Evolutionary conservation across 2,797 vertebrate species (phyloP), one percentile per base, ranked within the genome.

Genomic region (Distichodus sexfasciatus): DNA sequence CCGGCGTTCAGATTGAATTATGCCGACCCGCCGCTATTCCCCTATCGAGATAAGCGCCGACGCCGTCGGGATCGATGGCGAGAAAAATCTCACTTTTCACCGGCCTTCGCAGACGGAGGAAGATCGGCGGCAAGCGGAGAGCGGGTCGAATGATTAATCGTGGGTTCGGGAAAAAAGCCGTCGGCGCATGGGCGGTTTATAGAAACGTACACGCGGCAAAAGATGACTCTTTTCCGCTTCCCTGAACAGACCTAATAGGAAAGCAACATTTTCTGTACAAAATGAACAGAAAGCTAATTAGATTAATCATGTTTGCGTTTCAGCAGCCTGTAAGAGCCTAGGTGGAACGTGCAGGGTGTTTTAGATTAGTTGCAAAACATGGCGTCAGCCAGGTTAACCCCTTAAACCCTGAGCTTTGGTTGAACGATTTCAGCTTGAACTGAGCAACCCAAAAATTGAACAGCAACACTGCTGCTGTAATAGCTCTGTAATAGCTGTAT

Each of bases 1-100:
- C 72, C 46, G 62, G 44, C 65, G 70, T 55, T 73, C 24, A 58
- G 54, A 79, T 67, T 79, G 63, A 76, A 74, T 79, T 73, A 76
- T 61, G 47, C 60, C 50, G n/a, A n/a, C n/a, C n/a, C n/a, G n/a
- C n/a, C n/a, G n/a, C n/a, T n/a, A n/a, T n/a, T n/a, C n/a, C 62
- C 63, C 35, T 14, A 54, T 31, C 31, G 28, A 67, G 63, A 63
- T 43, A 77, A 74, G 53, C 58, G 58, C 46, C 66, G 53, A 40
- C 62, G 53, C 57, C 62, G 47, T 40, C 9, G 44, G 64, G 68
- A 77, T 77, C 76, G 59, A 77, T 77, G 62, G 26, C 66, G 68
- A 71, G 51, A 62, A 59, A 58, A 74, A 71, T 47, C 48, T 63
- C 31, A 54, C 43, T 75, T 60, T 60, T 51, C 54, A 59, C 21